These are phyloP conservation scores for Neelides sp. DNA, from an alignment of 1,140 invertebrate genomes.

Conservation along the genomic window DNA sequence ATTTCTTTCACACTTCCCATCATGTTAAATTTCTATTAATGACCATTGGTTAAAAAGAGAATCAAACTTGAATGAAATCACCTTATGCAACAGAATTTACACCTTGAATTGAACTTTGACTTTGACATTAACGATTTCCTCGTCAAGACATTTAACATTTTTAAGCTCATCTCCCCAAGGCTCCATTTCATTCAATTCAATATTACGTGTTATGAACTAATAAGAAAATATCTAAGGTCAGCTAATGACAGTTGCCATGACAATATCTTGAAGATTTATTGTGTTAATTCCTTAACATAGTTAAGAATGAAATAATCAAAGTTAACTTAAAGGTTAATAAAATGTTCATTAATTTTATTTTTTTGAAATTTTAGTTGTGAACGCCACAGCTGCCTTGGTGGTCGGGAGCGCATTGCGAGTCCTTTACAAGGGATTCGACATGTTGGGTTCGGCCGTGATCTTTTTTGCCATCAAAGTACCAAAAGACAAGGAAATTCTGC, in stretches of 20 bases:
- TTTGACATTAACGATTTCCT: no score
- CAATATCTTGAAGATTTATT: not conserved
- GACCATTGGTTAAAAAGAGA: no score
- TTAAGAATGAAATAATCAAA: not conserved
- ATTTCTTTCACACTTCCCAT: no score
- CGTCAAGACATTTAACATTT: no score
- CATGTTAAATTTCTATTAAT: no score
- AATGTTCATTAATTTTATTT: not conserved
- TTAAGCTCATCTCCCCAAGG: no score
- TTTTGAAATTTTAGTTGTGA: constrained; percentile 21
- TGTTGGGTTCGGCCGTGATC: constrained; percentile 19
- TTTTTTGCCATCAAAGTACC: constrained; percentile 14
- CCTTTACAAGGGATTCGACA: constrained; percentile 22
- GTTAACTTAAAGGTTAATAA: no score
- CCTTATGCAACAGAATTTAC: no score
- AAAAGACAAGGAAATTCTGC: constrained; percentile 21
- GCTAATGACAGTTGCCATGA: not conserved
- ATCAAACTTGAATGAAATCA: no score
- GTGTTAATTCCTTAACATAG: not conserved
- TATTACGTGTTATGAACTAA: not conserved
- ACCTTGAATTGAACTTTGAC: no score
- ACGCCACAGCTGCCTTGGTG: constrained; percentile 16
- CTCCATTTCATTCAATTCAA: no score
- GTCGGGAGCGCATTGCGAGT: constrained; percentile 18
- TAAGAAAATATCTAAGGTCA: not conserved